Conservation (phyloP, 1,140 invertebrate genomes). For the Trichoplusia ni region DNA sequence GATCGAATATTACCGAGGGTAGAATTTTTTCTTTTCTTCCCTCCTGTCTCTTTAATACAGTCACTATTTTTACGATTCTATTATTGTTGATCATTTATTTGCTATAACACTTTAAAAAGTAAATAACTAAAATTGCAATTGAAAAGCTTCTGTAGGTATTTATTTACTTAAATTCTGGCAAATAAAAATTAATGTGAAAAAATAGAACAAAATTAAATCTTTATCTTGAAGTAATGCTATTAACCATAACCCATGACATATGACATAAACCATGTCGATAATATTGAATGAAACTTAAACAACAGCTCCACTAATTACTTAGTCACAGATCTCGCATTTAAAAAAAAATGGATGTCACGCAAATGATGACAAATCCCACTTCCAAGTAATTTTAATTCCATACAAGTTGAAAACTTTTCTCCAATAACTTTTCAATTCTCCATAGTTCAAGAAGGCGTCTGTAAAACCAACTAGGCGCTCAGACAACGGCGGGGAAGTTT, state of each 20-base stretch:
- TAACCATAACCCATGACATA: not conserved
- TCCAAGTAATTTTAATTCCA: constrained; percentile 7
- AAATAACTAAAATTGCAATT: not conserved
- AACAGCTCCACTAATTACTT: too few relatives aligned
- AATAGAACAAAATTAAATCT: not conserved
- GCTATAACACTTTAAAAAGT: not conserved
- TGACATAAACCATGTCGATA: too few relatives aligned
- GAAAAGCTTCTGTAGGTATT: not conserved
- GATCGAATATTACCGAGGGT: constrained; percentile 54
- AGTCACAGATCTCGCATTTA: too few relatives aligned
- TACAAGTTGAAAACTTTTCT: not conserved
- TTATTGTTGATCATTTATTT: constrained; percentile 4
- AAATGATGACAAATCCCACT: not conserved
- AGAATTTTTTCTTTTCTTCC: constrained; percentile 29
- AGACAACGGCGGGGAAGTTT: constrained; percentile 57
- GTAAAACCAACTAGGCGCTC: constrained; percentile 42
- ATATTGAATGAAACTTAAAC: too few relatives aligned
- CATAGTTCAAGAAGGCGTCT: constrained; percentile 19
- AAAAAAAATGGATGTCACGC: too few relatives aligned
- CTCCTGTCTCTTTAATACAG: constrained; percentile 19
- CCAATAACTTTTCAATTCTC: constrained; percentile 11
- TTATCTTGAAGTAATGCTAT: not conserved
- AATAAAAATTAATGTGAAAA: too few relatives aligned
- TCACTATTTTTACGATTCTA: constrained; percentile 20
- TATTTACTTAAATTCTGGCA: too few relatives aligned